These are phyloP conservation scores for Prionace glauca DNA, from an alignment of 2,797 vertebrate species.

Conservation along the genomic window DNA sequence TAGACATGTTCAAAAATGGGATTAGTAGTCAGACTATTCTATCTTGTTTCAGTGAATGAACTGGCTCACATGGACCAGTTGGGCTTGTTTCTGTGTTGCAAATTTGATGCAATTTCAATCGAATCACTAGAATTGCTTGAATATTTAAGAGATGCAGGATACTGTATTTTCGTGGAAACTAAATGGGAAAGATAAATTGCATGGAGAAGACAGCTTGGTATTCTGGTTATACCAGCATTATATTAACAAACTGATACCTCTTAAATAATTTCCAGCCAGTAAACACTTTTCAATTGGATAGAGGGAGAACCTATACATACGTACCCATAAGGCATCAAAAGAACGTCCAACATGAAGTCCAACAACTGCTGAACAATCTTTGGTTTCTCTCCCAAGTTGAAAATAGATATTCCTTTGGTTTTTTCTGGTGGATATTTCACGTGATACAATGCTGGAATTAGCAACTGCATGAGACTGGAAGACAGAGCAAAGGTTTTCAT, in stretches of 20 bases:
- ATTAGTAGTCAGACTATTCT: background rate
- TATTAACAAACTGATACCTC: background rate
- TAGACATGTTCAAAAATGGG: background rate
- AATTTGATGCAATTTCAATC: background rate
- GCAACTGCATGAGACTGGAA: slow-evolving; percentile 92
- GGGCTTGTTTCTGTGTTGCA: background rate
- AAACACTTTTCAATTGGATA: background rate
- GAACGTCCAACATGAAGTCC: slow-evolving; percentile 97
- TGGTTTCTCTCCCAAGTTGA: slow-evolving; percentile 93
- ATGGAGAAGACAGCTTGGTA: background rate
- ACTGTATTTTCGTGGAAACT: background rate
- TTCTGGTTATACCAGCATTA: no score
- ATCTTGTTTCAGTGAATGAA: background rate
- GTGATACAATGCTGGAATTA: slow-evolving; percentile 93
- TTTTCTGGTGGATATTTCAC: slow-evolving; percentile 88
- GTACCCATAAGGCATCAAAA: slow-evolving; percentile 98
- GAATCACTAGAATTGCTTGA: background rate
- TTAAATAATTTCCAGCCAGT: background rate
- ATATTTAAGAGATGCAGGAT: background rate
- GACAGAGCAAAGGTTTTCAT: slow-evolving; percentile 53
- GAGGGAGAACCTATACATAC: slow-evolving; percentile 42
- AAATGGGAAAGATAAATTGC: background rate
- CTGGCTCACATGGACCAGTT: background rate
- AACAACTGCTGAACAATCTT: slow-evolving; percentile 92
- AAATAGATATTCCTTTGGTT: slow-evolving; percentile 73